phyloP scores from a whole-genome alignment of 1,140 invertebrate genomes.

The Sycophaga agraensis region DNA sequence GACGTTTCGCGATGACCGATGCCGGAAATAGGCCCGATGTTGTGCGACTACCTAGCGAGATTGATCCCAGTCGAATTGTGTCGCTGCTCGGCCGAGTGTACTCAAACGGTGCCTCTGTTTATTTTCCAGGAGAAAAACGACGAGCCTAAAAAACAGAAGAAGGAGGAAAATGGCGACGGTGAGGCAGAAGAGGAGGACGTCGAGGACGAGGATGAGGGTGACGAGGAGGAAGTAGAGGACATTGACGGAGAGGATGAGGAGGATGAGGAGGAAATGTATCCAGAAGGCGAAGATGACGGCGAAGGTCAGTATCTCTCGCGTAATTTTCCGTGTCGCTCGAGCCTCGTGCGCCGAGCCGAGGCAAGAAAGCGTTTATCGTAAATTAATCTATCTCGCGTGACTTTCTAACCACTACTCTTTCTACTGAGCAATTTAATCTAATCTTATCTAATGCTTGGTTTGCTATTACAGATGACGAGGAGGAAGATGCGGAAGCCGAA shows the following conservation, averaged over 20 bases:
- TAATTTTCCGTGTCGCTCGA: too few relatives aligned
- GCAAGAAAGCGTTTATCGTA: too few relatives aligned
- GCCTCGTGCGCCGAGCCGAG: too few relatives aligned
- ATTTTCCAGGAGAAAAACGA: slow-evolving; percentile 68
- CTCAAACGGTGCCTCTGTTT: too few relatives aligned
- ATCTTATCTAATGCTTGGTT: too few relatives aligned
- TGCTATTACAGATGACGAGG: slow-evolving; percentile 64
- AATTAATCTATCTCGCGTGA: too few relatives aligned
- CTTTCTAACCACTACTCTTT: background rate
- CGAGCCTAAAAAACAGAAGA: slow-evolving; percentile 75
- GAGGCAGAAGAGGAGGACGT: slow-evolving; percentile 66
- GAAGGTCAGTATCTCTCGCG: slow-evolving; percentile 65
- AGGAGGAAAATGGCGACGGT: slow-evolving; percentile 71
- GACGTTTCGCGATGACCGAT: too few relatives aligned
- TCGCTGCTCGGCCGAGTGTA: too few relatives aligned
- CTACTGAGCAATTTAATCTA: background rate
- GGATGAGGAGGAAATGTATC: slow-evolving; percentile 65
- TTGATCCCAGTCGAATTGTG: too few relatives aligned
- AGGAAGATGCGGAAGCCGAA: slow-evolving; percentile 60
- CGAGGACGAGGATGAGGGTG: slow-evolving; percentile 66
- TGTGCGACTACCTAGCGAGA: too few relatives aligned
- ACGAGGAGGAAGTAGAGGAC: slow-evolving; percentile 65
- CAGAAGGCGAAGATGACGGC: slow-evolving; percentile 65
- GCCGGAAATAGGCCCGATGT: too few relatives aligned
- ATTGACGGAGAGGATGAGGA: slow-evolving; percentile 62